Conservation (phyloP, 2,888 invertebrate species). For the Sminthurinus aureus region DNA sequence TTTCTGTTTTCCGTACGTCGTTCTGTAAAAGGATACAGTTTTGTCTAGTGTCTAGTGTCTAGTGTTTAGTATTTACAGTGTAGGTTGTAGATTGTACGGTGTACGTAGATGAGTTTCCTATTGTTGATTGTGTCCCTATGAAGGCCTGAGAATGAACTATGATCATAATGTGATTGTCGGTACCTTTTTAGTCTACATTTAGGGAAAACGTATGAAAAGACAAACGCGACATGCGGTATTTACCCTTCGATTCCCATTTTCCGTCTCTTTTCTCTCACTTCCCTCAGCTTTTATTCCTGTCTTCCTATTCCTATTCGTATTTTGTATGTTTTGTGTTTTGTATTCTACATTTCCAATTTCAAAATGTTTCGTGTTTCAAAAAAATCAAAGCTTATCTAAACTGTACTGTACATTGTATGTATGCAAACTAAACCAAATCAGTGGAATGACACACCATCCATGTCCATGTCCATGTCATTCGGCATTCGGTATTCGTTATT, state of each 20-base stretch:
- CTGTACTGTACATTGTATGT: neutral
- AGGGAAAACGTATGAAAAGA: constrained; percentile 44
- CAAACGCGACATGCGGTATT: constrained; percentile 45
- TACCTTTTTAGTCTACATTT: constrained; percentile 44
- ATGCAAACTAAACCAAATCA: too few relatives aligned
- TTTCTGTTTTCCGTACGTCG: neutral
- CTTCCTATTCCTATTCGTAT: neutral
- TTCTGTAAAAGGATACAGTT: too few relatives aligned
- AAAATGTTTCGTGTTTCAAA: neutral
- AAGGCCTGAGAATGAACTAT: constrained; percentile 25
- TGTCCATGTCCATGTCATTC: too few relatives aligned
- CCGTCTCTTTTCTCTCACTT: too few relatives aligned
- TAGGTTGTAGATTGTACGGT: neutral
- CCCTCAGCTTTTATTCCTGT: neutral
- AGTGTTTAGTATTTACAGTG: neutral
- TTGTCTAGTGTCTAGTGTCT: too few relatives aligned
- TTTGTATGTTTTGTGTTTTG: neutral
- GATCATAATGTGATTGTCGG: constrained; percentile 43
- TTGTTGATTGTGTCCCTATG: neutral
- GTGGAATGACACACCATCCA: neutral
- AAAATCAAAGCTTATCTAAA: constrained; percentile 17
- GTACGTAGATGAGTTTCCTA: neutral
- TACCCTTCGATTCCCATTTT: constrained; percentile 30
- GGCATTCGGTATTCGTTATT: too few relatives aligned
- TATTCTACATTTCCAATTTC: too few relatives aligned